Base-by-base conservation (phyloP, 2,888 invertebrate genomes). In the Trissolcus japonicus region DNA sequence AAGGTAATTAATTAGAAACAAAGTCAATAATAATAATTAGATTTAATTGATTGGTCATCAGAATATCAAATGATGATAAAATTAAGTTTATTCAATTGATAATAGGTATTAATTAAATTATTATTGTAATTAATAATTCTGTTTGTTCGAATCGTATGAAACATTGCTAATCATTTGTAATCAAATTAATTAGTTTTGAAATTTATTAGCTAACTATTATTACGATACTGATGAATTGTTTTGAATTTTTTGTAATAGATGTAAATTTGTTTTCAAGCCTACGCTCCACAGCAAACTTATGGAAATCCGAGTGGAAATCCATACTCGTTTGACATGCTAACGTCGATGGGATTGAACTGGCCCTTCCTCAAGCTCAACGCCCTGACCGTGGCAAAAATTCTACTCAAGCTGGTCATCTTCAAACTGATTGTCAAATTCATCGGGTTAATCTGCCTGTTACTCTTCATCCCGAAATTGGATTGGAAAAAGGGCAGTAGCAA, bases 381-480 rank as follows among this genome's bases (percentile, higher is more conserved):
- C 1, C 91, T 94, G 75, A 94, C 94, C 0, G 88, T 95, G 63
- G 94, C 94, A 0, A 95, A 95, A 89, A 91, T 95, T 71, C 83
- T 95, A 68, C 87, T 95, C 41, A 95, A 95, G 86, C 87, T 95
- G 60, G 89, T 95, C 4, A 93, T 95, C 81, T 95, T 95, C 87
- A 95, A 95, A 89, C 94, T 95, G 89, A 92, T 95, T 61, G 93
- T 95, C 69, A 94, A 95, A 82, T 95, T 95, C 89, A 92, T 95
- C 50, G 95, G 94, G 0, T 91, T 95, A 4, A 92, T 95, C 82
- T 95, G 94, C 84, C 90, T 95, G 85, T 88, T 95, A 81, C 89
- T 95, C 61, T 94, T 95, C 85, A 92, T 95, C 79, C 95, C 95
- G 0, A 94, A 94, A 86, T 87, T 94, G 19, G 91, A 92, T 71